phyloP scores from a whole-genome alignment of 2,888 invertebrate species.

The Parasteatoda lunata region DNA sequence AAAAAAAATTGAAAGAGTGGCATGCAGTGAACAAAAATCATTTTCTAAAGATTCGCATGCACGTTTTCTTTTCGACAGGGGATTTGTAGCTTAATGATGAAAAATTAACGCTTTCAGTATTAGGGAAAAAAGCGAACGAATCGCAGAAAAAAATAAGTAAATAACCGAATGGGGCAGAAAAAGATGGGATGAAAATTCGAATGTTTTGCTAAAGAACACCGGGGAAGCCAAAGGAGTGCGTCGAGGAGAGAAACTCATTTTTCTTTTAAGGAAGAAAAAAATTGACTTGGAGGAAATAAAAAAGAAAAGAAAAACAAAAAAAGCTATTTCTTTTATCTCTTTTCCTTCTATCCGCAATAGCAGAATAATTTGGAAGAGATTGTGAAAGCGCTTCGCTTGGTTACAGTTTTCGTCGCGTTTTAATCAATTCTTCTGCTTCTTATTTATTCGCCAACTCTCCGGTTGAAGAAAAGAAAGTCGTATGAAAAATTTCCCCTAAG shows the following conservation, averaged over 20 bases:
- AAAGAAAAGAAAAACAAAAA: slow-evolving; percentile 9
- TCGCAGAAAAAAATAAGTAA: background rate
- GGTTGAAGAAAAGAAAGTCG: background rate
- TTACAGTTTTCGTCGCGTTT: slow-evolving; percentile 51
- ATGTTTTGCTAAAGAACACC: slow-evolving; percentile 7
- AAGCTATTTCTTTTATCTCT: slow-evolving; percentile 55
- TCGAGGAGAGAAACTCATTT: background rate
- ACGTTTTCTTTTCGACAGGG: slow-evolving; percentile 42
- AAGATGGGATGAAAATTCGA: background rate
- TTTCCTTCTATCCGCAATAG: slow-evolving; percentile 52
- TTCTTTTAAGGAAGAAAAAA: background rate
- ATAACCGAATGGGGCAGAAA: background rate
- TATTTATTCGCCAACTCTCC: slow-evolving; percentile 28
- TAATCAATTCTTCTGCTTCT: slow-evolving; percentile 64
- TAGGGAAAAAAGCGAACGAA: background rate
- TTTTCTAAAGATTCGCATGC: slow-evolving; percentile 9
- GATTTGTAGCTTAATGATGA: slow-evolving; percentile 64
- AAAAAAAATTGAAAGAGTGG: background rate
- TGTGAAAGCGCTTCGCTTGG: slow-evolving; percentile 58
- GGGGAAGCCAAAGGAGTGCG: background rate
- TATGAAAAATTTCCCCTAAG: no score
- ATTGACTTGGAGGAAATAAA: background rate
- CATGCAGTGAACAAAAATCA: slow-evolving; percentile 15
- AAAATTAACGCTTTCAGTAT: slow-evolving; percentile 56
- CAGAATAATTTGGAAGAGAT: slow-evolving; percentile 64